Evolutionary conservation across 2,113 vertebrate species (phyloP).

Genomic region (Lophotis ruficrista): DNA sequence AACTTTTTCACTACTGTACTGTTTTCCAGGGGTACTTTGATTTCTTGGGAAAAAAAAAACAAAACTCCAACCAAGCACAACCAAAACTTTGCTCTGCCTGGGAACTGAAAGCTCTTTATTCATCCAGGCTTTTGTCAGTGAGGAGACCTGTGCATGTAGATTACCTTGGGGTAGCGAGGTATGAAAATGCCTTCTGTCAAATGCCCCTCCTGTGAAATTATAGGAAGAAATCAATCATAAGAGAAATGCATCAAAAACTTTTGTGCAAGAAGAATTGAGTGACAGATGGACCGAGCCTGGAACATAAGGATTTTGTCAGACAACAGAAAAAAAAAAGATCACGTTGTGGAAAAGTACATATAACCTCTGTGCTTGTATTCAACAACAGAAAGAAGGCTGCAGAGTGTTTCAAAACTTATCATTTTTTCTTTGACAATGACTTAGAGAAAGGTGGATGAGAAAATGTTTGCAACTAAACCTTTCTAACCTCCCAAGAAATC

Average conservation of each 20-base stretch:
- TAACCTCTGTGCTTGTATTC: neutral
- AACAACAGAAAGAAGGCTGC: neutral
- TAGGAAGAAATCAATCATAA: conserved; percentile 9
- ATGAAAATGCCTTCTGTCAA: conserved; percentile 35
- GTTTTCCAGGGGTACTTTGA: neutral
- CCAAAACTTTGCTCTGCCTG: neutral
- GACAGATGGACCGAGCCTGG: conserved; percentile 41
- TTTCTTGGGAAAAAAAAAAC: neutral
- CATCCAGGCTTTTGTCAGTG: neutral
- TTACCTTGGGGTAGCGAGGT: neutral
- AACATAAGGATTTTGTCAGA: conserved; percentile 64
- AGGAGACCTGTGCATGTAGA: neutral
- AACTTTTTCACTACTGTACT: neutral
- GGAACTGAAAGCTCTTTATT: neutral
- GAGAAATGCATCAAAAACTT: conserved; percentile 36
- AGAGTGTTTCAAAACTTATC: conserved; percentile 10
- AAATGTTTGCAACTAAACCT: conserved; percentile 41
- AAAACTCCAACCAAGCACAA: neutral
- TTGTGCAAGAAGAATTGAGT: neutral
- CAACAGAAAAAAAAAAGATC: conserved; percentile 37
- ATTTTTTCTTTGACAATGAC: conserved; percentile 27
- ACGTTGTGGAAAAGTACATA: conserved; percentile 16
- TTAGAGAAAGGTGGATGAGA: conserved; percentile 27
- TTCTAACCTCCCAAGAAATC: neutral
- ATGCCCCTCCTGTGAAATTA: neutral